phyloP scores from a whole-genome alignment of 2,797 vertebrate genomes.

The Ibycter americanus region DNA sequence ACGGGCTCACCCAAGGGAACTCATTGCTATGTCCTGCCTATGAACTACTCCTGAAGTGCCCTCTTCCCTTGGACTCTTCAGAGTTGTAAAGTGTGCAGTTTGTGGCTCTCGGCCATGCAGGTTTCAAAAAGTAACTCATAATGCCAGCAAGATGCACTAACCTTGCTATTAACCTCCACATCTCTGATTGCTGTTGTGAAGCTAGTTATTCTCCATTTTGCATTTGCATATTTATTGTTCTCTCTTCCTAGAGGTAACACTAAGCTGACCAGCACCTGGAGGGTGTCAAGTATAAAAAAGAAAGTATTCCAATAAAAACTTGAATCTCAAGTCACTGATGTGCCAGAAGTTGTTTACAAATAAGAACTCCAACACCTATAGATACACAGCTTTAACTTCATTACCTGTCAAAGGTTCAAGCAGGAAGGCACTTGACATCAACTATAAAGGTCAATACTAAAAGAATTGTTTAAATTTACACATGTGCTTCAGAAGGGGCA shows the following conservation, averaged over 20 bases:
- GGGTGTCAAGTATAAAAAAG: background rate
- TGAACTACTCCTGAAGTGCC: background rate
- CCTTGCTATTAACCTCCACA: background rate
- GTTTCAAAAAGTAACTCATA: background rate
- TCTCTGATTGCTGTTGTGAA: conserved; percentile 2
- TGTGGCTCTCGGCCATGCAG: background rate
- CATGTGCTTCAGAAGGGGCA: background rate
- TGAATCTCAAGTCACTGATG: background rate
- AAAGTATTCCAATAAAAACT: background rate
- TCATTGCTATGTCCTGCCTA: background rate
- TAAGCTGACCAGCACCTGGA: conserved; percentile 8
- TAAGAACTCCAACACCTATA: background rate
- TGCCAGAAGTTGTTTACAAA: background rate
- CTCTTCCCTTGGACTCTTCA: background rate
- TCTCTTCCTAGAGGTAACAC: background rate
- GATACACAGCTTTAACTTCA: background rate
- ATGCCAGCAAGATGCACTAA: background rate
- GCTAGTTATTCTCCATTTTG: background rate
- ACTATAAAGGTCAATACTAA: background rate
- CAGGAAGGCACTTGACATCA: background rate
- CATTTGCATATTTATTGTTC: background rate
- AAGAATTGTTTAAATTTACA: background rate
- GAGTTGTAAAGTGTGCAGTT: background rate
- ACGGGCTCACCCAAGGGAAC: background rate
- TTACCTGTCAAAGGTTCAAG: background rate